Base-by-base conservation (phyloP, 2,113 vertebrate genomes). In the Sturnus vulgaris region DNA sequence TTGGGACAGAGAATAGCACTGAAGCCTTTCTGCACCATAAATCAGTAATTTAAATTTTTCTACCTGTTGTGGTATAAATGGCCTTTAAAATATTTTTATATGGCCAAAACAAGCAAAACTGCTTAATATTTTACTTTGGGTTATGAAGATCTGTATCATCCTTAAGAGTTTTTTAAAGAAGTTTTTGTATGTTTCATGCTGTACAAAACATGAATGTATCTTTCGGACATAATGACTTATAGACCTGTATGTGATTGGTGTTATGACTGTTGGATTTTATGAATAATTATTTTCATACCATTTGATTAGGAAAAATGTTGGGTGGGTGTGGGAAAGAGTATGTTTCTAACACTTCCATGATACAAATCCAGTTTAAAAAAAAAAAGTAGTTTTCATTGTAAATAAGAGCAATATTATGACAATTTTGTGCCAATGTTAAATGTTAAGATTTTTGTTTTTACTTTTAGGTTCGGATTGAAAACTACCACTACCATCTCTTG, bases 131-230 rank as follows among this genome's bases (percentile, higher is more conserved):
- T 96, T 95, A 66, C 93, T 93, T 93, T 96, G 94, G 77, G 95
- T 96, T 97, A 96, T 96, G 95, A 96, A 96, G 95, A 96, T 96
- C 95, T 97, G 97, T 97, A 95, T 97, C 95, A 93, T 94, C 83
- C 37, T 87, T 72, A 75, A 96, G 86, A 93, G 70, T 52, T 96
- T 96, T 96, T 87, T 49, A 92, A 94, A 92, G 66, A 95, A 68
- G 79, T 88, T 97, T 97, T 97, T 98, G 96, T 98, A 98, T 97
- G 97, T 98, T 97, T 98, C 95, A 96, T 97, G 97, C 97, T 98
- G 97, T 98, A 97, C 92, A 97, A 97, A 97, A 98, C 95, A 96
- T 98, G 98, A 98, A 98, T 98, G 97, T 98, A 98, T 97, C 97
- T 98, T 98, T 97, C 90, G 94, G 83, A 87, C 95, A 92, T 96